Evolutionary conservation across 2,113 vertebrate genomes (phyloP).

Genomic region (Falco punctatus): DNA sequence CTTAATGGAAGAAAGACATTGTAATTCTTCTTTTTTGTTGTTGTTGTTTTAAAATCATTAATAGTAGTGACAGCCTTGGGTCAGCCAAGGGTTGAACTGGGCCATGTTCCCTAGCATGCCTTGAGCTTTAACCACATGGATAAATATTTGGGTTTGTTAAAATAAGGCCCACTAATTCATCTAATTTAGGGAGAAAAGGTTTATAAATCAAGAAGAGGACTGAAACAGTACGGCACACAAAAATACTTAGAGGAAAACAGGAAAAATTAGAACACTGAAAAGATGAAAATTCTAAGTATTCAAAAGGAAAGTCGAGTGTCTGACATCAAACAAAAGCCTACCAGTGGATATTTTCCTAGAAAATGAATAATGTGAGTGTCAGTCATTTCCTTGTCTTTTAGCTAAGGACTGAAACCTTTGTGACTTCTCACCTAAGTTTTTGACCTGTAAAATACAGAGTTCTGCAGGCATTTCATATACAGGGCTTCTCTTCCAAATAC

Average conservation of each 20-base stretch:
- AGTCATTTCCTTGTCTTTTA: neutral
- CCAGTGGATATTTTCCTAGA: neutral
- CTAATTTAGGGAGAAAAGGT: neutral
- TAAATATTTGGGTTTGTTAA: slow-evolving; percentile 26
- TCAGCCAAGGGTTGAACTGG: neutral
- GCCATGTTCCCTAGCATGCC: neutral
- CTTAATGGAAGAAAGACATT: neutral
- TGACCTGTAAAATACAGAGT: neutral
- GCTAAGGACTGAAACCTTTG: neutral
- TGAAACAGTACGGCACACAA: neutral
- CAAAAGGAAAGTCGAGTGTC: neutral
- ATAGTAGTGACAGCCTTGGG: neutral
- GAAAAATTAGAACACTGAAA: neutral
- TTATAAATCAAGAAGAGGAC: neutral
- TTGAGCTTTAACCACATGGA: neutral
- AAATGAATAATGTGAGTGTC: neutral
- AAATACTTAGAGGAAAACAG: neutral
- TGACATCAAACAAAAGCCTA: neutral
- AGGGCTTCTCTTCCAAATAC: neutral
- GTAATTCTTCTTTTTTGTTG: neutral
- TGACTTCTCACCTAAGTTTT: neutral
- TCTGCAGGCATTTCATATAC: neutral
- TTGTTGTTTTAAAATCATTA: neutral
- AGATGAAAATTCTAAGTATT: neutral
- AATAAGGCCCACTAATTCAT: neutral